Base-by-base conservation (phyloP, 2,797 vertebrate genomes). In the Poecilia velifera region DNA sequence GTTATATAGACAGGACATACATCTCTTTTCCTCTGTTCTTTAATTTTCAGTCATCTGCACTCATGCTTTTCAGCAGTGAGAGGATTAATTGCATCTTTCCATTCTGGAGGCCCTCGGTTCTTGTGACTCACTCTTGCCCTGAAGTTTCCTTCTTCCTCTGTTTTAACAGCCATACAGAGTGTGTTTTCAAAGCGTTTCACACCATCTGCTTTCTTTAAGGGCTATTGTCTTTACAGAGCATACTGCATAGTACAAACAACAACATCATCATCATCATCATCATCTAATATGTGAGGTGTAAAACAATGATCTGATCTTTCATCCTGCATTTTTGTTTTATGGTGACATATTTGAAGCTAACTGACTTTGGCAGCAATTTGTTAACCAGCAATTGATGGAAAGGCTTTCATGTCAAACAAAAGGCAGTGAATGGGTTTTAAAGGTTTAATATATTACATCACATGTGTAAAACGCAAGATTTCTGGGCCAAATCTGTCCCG, bases 51-150 rank as follows among this genome's bases (percentile, higher is more conserved):
- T 68, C 41, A 1, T 64, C 51, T 10, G 59, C 57, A 43, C 31
- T 22, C 39, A n/a, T 45, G 34, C 6, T 78, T 68, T 34, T 4
- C 43, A 2, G 13, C 39, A 39, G 10, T 47, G 72, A 84, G 57
- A 78, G 55, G 76, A 66, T 53, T 31, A 77, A 81, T 66, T 47
- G 51, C 0, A 10, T 79, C 74, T 86, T 88, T 84, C 75, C 79
- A 87, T 74, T 76, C 77, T 68, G 76, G 72, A 64, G 76, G 74
- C 86, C 76, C 82, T 89, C 72, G 14, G 66, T 62, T 47, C 76
- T 66, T 49, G 85, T 93, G 90, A 93, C 90, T 94, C 93, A 92
- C 76, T 88, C 78, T 90, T 90, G 83, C 90, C 91, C 88, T 77
- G 90, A 85, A 90, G 84, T 91, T 88, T 82, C 84, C 82, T 86